These are phyloP conservation scores for Lycocorax pyrrhopterus DNA, from an alignment of 2,113 vertebrate genomes.

Conservation along the genomic window DNA sequence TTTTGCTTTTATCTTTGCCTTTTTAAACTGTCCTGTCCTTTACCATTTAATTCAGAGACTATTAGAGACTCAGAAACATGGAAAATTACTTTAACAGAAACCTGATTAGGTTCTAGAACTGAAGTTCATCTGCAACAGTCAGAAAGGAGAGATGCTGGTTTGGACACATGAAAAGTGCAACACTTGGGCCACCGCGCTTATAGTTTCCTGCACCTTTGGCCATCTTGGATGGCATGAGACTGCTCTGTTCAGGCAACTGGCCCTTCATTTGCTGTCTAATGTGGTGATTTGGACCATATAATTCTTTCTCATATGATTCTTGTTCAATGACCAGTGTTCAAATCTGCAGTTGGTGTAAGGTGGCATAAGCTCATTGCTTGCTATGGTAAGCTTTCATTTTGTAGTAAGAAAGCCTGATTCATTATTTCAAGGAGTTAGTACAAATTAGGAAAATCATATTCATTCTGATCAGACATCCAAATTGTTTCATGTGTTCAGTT, in stretches of 20 bases:
- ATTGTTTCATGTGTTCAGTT: neutral
- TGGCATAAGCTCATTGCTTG: neutral
- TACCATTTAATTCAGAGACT: neutral
- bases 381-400: neutral
- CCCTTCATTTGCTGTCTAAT: neutral
- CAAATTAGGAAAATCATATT: neutral
- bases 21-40: neutral
- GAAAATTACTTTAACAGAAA: neutral
- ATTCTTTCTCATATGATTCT: neutral
- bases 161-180: neutral
- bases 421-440: neutral
- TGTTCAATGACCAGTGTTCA: neutral
- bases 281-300: neutral
- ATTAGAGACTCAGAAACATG: neutral
- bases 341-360: neutral
- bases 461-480: neutral
- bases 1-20: neutral
- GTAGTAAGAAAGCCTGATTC: neutral
- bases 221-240: neutral
- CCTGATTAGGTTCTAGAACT: neutral
- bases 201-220: neutral
- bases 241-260: neutral
- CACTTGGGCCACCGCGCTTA: neutral
- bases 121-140: neutral
- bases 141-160: neutral